Percentiles rank a stretch among this genome's conserved stretches.
phyloP scores from a whole-genome alignment of 2,888 invertebrate genomes.

The Nomada hirtipes region DNA sequence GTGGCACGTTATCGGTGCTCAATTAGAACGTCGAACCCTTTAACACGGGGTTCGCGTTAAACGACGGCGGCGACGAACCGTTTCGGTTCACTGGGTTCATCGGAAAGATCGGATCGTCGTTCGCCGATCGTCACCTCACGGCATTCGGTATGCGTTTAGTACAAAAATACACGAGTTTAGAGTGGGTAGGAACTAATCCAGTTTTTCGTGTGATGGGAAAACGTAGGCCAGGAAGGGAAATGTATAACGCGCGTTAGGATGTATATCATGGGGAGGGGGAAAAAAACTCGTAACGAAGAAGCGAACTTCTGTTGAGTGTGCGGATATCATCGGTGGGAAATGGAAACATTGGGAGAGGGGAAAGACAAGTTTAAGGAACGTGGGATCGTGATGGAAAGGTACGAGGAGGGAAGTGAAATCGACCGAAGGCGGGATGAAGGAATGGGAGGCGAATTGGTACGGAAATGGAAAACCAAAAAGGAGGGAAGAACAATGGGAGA shows the following conservation, averaged over 20 bases:
- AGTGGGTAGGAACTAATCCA: conserved; percentile 43
- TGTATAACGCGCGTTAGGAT: conserved; percentile 62
- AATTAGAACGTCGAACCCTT: conserved; percentile 39
- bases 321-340: conserved; percentile 47
- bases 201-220: conserved; percentile 13
- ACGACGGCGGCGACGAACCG: conserved; percentile 26
- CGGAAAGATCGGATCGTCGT: conserved; percentile 24
- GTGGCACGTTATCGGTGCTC: conserved; percentile 48
- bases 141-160: conserved; percentile 76
- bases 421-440: conserved; percentile 48
- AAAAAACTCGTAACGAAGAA: conserved; percentile 13
- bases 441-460: conserved; percentile 46
- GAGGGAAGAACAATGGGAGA: conserved; percentile 25
- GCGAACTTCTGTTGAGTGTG: conserved; percentile 54
- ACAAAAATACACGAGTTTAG: conserved; percentile 75
- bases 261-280: conserved; percentile 37
- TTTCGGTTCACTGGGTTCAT: conserved; percentile 22
- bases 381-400: conserved; percentile 26
- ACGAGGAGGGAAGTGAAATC: conserved; percentile 41
- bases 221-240: conserved; percentile 31
- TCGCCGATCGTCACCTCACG: conserved; percentile 56
- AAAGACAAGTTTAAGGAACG: conserved; percentile 53
- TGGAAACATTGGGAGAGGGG: conserved; percentile 1
- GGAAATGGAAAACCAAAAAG: conserved; percentile 1
- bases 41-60: conserved; percentile 18